A percentile compares a stretch with the other conserved stretches of the same genome.
phyloP scores from a whole-genome alignment of 2,888 invertebrate genomes.

The Melanostoma scalare region DNA sequence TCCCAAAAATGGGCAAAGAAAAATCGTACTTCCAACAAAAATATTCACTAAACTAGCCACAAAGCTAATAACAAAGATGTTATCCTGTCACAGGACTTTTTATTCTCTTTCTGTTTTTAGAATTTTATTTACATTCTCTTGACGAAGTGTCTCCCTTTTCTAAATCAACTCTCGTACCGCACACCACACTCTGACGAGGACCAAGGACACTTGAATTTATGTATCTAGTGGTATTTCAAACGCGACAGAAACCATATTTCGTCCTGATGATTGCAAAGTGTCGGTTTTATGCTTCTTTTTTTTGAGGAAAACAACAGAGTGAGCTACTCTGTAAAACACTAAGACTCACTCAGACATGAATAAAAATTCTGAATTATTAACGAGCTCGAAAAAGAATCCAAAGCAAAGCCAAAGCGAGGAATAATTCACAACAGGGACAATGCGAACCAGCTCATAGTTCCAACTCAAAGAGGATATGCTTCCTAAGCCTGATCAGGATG shows the following conservation, averaged over 20 bases:
- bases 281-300: constrained; percentile 20
- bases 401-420: constrained; percentile 49
- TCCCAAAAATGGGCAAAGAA: not conserved
- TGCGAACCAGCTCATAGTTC: constrained; percentile 52
- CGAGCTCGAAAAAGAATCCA: constrained; percentile 46
- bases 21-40: constrained; percentile 18
- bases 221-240: constrained; percentile 32
- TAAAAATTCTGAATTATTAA: constrained; percentile 72
- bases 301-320: not conserved
- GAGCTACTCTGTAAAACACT: not conserved
- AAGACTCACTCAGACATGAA: constrained; percentile 66
- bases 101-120: constrained; percentile 23
- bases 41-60: constrained; percentile 67
- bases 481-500: constrained; percentile 37
- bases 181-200: not conserved
- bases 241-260: constrained; percentile 62
- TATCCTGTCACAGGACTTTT: constrained; percentile 68
- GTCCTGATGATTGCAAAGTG: constrained; percentile 49
- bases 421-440: constrained; percentile 67
- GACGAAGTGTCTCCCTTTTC: constrained; percentile 65
- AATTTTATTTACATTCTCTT: constrained; percentile 65
- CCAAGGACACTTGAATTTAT: constrained; percentile 10
- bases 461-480: constrained; percentile 48
- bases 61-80: constrained; percentile 73
- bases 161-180: constrained; percentile 44